Base-by-base conservation (phyloP, 1,140 invertebrate genomes). In the Campoletis sonorensis region DNA sequence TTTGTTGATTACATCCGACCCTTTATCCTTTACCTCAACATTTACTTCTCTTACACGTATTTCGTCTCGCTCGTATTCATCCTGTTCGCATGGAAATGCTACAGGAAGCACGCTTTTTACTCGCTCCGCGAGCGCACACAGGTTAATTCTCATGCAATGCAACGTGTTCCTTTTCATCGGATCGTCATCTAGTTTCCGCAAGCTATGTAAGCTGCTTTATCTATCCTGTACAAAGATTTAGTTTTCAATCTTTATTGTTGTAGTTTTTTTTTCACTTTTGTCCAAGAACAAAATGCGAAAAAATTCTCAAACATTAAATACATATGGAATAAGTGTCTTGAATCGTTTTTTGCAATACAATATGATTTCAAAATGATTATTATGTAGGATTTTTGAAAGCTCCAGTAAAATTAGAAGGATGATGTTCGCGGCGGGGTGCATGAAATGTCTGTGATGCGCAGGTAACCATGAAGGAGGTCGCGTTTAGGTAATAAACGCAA, bases 401-500 rank as follows among this genome's bases (percentile, higher is more conserved):
- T 18, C 16, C 2, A 18, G 7, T 1, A n/a, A n/a, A 54, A n/a
- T 54, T 54, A 11, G 18, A n/a, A n/a, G n/a, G n/a, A n/a, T n/a
- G n/a, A n/a, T n/a, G 16, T 54, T 8, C 5, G 13, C 10, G 1
- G 49, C 16, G n/a, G 1, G 3, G 2, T n/a, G 4, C 18, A 8
- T n/a, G 51, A 21, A 54, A 8, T 18, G 23, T 23, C 61, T 54
- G n/a, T n/a, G 18, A 21, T 26, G n/a, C 61, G 23, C 61, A 64
- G 61, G 51, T 64, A 64, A 26, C 61, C 61, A 26, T 7, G 61
- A 27, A 23, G 23, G 30, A 26, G 40, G n/a, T 75, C 72, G 23
- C 72, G 23, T 58, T 23, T 75, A 75, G 54, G 54, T 75, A 23
- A 75, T 49, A 75, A 75, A 75, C 72, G 45, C 72, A 33, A 75